Base-by-base conservation (phyloP, 2,888 invertebrate species). In the Lepidocyrtinus sp. region DNA sequence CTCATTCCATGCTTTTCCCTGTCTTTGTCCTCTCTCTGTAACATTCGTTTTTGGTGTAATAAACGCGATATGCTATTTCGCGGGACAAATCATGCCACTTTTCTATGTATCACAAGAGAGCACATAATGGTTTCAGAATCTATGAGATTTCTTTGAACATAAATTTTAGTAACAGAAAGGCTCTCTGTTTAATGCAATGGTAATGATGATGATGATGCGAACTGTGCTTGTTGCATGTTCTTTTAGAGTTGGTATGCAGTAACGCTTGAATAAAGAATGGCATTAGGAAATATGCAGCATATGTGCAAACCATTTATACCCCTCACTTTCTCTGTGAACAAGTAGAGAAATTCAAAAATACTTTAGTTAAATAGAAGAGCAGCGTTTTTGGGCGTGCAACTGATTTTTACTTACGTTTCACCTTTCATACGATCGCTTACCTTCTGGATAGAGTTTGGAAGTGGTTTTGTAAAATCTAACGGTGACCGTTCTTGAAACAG, bases 141-240 rank as follows among this genome's bases (percentile, higher is more conserved):
- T 79, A 79, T 79, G 73, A 79, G 80, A 64, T 59, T 70, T 74
- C 74, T n/a, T n/a, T n/a, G n/a, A 64, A 70, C 74, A 80, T 74
- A 74, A 80, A 75, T 80, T 69, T 27, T 59, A 27, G 59, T 74
- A 69, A 74, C 69, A 79, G 73, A 79, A 74, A 69, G 73, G 69
- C 70, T 68, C 62, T 69, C 64, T 63, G 72, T 71, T 75, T 79
- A 74, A 72, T 82, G 79, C 76, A 82, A 82, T 82, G 79, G 70
- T 82, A 75, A 82, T 82, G 78, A 79, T 79, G 79, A 72, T 72
- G 21, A 25, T 70, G 61, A 70, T 61, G 62, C 45, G 75, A 26
- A 61, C 67, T 75, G 71, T 68, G 82, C 82, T 82, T 82, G 82
- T 82, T 82, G 82, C 82, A 82, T 75, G 65, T 65, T 61, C 50